A percentile compares a stretch with the other conserved stretches of the same genome.
Evolutionary conservation across 2,113 vertebrate genomes (phyloP).

Genomic region (Hassar affinis): DNA sequence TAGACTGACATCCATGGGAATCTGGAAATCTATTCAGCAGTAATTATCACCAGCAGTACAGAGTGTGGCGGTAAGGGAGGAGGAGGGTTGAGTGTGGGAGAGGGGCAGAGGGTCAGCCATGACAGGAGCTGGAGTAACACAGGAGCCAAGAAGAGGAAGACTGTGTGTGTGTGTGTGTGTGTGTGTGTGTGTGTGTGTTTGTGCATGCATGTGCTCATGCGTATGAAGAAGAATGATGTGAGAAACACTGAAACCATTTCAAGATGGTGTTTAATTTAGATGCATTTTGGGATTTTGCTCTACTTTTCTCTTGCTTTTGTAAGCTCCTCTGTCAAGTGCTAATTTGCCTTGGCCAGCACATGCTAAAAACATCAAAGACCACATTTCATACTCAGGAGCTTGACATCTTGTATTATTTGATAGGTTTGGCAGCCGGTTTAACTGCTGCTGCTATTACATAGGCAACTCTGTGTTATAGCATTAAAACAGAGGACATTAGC

Average conservation of each 20-base stretch:
- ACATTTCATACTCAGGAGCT: conserved; percentile 23
- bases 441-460: conserved; percentile 8
- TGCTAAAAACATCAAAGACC: conserved; percentile 15
- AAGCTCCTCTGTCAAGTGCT: conserved; percentile 12
- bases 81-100: conserved; percentile 61
- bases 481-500: conserved; percentile 2
- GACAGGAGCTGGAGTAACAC: conserved; percentile 35
- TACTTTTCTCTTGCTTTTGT: not conserved
- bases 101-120: conserved; percentile 45
- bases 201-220: not conserved
- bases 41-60: conserved; percentile 78
- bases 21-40: conserved; percentile 73
- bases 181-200: not conserved
- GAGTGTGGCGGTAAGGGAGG: conserved; percentile 59
- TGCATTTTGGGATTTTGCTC: conserved; percentile 7
- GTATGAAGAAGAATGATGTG: not conserved
- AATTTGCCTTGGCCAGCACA: conserved; percentile 15
- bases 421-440: conserved; percentile 9
- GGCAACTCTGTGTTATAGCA: not conserved
- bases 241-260: conserved; percentile 10
- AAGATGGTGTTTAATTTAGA: not conserved
- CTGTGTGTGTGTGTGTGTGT: not conserved
- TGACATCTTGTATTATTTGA: conserved; percentile 33
- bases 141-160: conserved; percentile 38
- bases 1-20: conserved; percentile 72